Base-by-base conservation (phyloP, 2,797 vertebrate genomes). In the Danio albolineatus region DNA sequence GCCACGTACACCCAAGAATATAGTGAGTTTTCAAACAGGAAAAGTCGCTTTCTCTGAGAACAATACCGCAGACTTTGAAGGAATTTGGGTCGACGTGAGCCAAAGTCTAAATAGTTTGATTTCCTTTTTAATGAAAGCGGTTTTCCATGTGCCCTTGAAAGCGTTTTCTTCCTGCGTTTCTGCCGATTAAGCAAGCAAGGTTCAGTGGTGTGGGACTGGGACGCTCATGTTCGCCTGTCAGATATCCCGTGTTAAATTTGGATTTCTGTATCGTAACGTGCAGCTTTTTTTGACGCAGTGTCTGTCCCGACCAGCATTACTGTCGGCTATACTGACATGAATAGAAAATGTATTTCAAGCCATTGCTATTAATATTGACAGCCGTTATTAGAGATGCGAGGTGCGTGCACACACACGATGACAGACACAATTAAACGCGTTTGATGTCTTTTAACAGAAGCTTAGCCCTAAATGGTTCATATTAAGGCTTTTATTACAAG, bases 331-430 rank as follows among this genome's bases (percentile, higher is more conserved):
- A 28, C 28, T 13, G 12, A 62, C 44, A 28, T 43, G 28, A 71
- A 78, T 78, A 54, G 66, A 71, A 71, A 39, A 56, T 38, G 69
- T 73, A 65, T 79, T 79, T 79, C 41, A 65, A 73, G 60, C 10
- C 8, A 7, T n/a, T 14, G 21, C 17, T 75, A 59, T 67, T 64
- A 54, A 48, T 48, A 69, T 79, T 66, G 61, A 74, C 61, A 74
- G 72, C 43, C 19, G 53, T n/a, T 66, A 49, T 74, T 59, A 80
- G 62, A 64, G 72, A 51, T 51, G 66, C 17, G 51, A 36, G 10
- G 16, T 36, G 19, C 1, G 14, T 46, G 57, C 28, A 28, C 16
- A 49, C 19, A 43, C 39, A 61, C 38, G 19, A 44, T 54, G 78
- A 72, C 67, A 44, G 39, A 4, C 48, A 46, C 49, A 41, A 44